Conservation (phyloP, 1,140 invertebrate species). For the Zophobas atratus region DNA sequence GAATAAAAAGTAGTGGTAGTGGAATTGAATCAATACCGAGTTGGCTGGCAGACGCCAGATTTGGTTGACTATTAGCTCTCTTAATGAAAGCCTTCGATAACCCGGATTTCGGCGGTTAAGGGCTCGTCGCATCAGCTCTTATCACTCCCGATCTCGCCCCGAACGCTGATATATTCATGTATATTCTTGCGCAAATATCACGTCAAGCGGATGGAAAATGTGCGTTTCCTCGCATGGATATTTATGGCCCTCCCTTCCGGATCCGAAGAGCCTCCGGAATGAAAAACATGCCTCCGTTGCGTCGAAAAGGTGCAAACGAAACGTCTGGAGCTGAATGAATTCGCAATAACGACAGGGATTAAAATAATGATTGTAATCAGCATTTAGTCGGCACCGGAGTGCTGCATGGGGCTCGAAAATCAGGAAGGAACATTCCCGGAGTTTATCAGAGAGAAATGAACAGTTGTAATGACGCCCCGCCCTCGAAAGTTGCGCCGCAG, state of each 20-base stretch:
- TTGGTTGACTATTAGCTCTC: conserved; percentile 45
- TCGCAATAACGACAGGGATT: conserved; percentile 41
- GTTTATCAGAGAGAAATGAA: conserved; percentile 47
- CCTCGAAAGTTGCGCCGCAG: conserved; percentile 50
- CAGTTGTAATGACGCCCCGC: conserved; percentile 37
- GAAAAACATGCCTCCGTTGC: neutral
- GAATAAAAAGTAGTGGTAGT: conserved; percentile 28
- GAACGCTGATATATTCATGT: conserved; percentile 12
- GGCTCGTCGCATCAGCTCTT: conserved; percentile 49
- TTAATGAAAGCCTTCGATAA: conserved; percentile 51
- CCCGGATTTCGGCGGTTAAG: conserved; percentile 42
- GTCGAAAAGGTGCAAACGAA: conserved; percentile 23
- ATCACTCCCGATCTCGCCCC: conserved; percentile 18
- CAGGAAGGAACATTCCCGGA: conserved; percentile 45
- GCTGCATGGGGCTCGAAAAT: conserved; percentile 28
- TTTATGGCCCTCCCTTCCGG: conserved; percentile 4
- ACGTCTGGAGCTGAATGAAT: conserved; percentile 37
- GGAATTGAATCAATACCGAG: conserved; percentile 53
- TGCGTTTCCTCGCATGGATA: conserved; percentile 9
- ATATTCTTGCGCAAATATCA: neutral
- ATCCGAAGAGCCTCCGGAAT: neutral
- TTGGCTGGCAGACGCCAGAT: conserved; percentile 45
- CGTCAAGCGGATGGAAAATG: conserved; percentile 10
- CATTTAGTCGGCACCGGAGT: conserved; percentile 26
- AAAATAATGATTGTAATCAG: conserved; percentile 44